Conservation (phyloP, 1,140 invertebrate genomes). For the Brachionus angularis region DNA sequence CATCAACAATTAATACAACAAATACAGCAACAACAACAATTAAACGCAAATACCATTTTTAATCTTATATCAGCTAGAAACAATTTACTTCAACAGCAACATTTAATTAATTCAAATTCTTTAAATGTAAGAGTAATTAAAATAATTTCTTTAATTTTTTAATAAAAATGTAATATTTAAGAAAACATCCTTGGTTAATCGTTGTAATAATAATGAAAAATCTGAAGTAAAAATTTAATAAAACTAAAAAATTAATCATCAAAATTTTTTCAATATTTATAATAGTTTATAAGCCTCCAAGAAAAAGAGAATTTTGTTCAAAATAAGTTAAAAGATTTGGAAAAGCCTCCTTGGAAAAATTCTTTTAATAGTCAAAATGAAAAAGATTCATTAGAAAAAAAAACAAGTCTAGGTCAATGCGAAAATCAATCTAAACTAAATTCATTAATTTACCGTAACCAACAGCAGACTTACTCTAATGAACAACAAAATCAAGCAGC, state of each 20-base stretch:
- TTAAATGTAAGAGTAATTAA: not conserved
- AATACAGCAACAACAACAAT: conserved; percentile 24
- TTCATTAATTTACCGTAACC: not conserved
- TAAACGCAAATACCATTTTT: not conserved
- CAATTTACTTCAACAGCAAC: conserved; percentile 8
- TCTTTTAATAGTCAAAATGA: not conserved
- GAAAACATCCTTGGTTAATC: not conserved
- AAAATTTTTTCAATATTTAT: too few relatives aligned
- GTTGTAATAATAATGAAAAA: too few relatives aligned
- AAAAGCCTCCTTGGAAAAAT: not conserved
- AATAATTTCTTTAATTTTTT: too few relatives aligned
- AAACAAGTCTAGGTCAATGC: not conserved
- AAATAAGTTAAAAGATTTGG: conserved; percentile 26
- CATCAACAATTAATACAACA: conserved; percentile 28
- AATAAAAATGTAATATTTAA: too few relatives aligned
- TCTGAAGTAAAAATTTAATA: too few relatives aligned
- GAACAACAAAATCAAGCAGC: not conserved
- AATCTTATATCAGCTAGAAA: conserved; percentile 5
- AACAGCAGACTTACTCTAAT: not conserved
- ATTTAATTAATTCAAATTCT: not conserved
- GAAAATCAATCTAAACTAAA: not conserved
- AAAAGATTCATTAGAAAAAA: not conserved
- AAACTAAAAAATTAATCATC: too few relatives aligned
- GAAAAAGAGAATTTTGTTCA: conserved; percentile 33
- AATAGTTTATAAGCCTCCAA: not conserved